Evolutionary conservation across 1,140 invertebrate species (phyloP).

Genomic region (Hylyphantes graminicola): DNA sequence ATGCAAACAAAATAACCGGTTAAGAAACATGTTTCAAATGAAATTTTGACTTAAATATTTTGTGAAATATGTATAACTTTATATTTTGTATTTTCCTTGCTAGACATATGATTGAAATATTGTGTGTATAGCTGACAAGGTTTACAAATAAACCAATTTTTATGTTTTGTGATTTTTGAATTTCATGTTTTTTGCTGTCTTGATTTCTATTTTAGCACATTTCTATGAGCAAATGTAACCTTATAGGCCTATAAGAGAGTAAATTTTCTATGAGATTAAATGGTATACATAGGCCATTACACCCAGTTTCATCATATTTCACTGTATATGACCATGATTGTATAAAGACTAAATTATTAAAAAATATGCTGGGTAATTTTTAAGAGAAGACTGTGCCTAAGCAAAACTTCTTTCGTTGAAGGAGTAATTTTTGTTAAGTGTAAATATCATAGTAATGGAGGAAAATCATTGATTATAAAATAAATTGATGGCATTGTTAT

Average conservation of each 20-base stretch:
- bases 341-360: constrained; percentile 35
- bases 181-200: constrained; percentile 5
- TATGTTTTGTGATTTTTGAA: constrained; percentile 6
- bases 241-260: constrained; percentile 24
- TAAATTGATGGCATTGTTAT: neutral
- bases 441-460: constrained; percentile 19
- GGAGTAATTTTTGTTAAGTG: constrained; percentile 53
- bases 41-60: neutral
- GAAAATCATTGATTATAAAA: constrained; percentile 29
- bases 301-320: neutral
- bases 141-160: constrained; percentile 15
- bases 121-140: constrained; percentile 6
- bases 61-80: neutral
- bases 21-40: neutral
- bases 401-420: constrained; percentile 45
- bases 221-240: constrained; percentile 1
- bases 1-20: neutral
- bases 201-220: constrained; percentile 1
- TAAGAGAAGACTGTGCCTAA: constrained; percentile 53
- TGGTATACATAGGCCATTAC: constrained; percentile 13
- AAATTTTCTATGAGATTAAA: constrained; percentile 49
- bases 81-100: constrained; percentile 4
- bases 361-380: constrained; percentile 28
- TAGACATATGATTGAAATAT: neutral
- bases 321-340: constrained; percentile 55